Base-by-base conservation (phyloP, 2,888 invertebrate genomes). In the Caenorhabditis becei region DNA sequence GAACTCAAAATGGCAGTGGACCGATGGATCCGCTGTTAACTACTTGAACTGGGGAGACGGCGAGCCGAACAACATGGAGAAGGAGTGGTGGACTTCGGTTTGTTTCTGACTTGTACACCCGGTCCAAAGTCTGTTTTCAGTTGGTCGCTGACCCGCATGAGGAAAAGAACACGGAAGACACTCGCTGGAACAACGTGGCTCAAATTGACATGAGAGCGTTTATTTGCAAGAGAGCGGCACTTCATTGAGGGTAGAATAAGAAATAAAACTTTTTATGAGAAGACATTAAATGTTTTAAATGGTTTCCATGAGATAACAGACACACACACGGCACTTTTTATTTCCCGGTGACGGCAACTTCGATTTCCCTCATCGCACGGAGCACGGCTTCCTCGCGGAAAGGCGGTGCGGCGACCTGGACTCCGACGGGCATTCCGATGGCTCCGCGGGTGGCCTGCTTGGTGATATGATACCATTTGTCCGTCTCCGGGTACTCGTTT, bases 331-430 rank as follows among this genome's bases (percentile, higher is more conserved):
- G 18, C 10, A n/a, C 18, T n/a, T 26, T 35, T 77, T 74, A 83
- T 24, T 82, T 67, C 56, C 80, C 80, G 26, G 70, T 74, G 26
- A 85, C 83, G 18, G 83, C 83, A 16, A 77, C 67, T 72, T 89
- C 88, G 61, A 89, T 87, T 56, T 89, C 88, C 14, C 82, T 58
- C 71, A 89, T 70, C 2, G 87, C 67, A 26, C 88, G 67, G 10
- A 89, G 79, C 3, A 82, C 86, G 14, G 70, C 65, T 67, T 89
- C 89, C 58, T 89, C 89, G 32, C 83, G 63, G 82, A 79, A 89
- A 16, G 89, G 89, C n/a, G 86, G 86, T 23, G 84, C 86, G 3
- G 83, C 88, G 7, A 89, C 81, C 66, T 89, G 89, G n/a, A 89
- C 86, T 53, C 88, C 88, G 20, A 89, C 74, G 5, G 89, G 88